Evolutionary conservation across 2,113 vertebrate genomes (phyloP).

Genomic region (Ascaphus truei): DNA sequence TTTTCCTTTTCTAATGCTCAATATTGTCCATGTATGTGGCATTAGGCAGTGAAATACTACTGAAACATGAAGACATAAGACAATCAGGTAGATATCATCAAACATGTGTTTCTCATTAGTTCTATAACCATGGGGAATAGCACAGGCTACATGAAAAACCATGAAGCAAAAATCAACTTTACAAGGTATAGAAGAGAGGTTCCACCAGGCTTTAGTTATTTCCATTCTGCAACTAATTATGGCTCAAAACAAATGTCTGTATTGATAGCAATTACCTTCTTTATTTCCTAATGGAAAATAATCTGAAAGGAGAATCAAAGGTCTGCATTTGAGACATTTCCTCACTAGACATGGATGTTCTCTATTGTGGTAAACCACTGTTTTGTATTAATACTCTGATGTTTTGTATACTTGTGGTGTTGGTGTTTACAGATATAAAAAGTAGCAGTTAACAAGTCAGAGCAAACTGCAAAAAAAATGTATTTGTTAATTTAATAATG

Average conservation of each 20-base stretch:
- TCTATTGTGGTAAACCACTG: constrained; percentile 34
- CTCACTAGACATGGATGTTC: constrained; percentile 14
- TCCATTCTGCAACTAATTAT: constrained; percentile 20
- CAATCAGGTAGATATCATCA: constrained; percentile 19
- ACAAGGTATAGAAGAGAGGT: constrained; percentile 1
- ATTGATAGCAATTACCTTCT: constrained; percentile 35
- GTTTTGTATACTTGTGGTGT: constrained; percentile 16
- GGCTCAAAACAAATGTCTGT: constrained; percentile 12
- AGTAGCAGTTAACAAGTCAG: constrained; percentile 10
- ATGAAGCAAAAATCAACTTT: constrained; percentile 5
- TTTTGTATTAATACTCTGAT: constrained; percentile 10
- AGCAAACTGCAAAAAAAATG: background rate
- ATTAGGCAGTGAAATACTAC: no score
- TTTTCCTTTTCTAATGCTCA: no score
- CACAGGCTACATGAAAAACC: background rate
- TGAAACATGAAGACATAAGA: no score
- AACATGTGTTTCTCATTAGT: constrained; percentile 16
- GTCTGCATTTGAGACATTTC: constrained; percentile 20
- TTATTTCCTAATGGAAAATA: constrained; percentile 35
- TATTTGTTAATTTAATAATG: constrained; percentile 6
- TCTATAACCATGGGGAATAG: background rate
- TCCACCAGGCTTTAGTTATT: constrained; percentile 2
- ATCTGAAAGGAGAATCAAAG: constrained; percentile 28
- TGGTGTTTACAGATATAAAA: constrained; percentile 1
- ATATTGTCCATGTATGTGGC: no score